Base-by-base conservation (phyloP, 2,888 invertebrate genomes). In the Eilema depressum region DNA sequence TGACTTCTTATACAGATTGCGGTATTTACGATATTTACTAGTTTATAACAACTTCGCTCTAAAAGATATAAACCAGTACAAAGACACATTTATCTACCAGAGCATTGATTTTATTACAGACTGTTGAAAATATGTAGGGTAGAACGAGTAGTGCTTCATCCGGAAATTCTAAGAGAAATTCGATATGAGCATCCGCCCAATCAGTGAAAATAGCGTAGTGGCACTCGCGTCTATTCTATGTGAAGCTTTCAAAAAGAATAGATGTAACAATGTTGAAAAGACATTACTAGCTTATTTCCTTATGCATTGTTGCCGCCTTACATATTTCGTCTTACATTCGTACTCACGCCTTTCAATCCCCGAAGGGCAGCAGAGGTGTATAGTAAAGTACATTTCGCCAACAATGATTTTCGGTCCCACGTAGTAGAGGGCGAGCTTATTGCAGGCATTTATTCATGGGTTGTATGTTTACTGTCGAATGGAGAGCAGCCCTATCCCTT, bases 161-260 rank as follows among this genome's bases (percentile, higher is more conserved):
- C 77, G 75, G 75, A 78, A 70, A 81, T 75, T 63, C 67, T 66
- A 57, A 75, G 80, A 77, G 74, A 83, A 85, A 85, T 85, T 84
- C 76, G 75, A 84, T 83, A 84, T 80, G 79, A 85, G 76, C 75
- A 77, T 80, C 76, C 77, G 75, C 77, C 74, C 83, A 78, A 80
- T 84, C 76, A 72, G 70, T 25, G 66, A 70, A 70, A 70, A 63
- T 73, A 71, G 60, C 75, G 70, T 73, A 80, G 73, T 75, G 70
- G 66, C 69, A 68, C 33, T 66, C 68, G 60, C 70, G 73, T 76
- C 69, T 63, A 70, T 72, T 76, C 69, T 63, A 70, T 72, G n/a
- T 73, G 56, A 63, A 59, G 62, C 59, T 74, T 71, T 59, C 69
- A 63, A 69, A 77, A 70, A 76, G 63, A 71, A 73, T 71, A 70